Conservation (phyloP, 2,113 vertebrate genomes). For the Ptychochromis oligacanthus region DNA sequence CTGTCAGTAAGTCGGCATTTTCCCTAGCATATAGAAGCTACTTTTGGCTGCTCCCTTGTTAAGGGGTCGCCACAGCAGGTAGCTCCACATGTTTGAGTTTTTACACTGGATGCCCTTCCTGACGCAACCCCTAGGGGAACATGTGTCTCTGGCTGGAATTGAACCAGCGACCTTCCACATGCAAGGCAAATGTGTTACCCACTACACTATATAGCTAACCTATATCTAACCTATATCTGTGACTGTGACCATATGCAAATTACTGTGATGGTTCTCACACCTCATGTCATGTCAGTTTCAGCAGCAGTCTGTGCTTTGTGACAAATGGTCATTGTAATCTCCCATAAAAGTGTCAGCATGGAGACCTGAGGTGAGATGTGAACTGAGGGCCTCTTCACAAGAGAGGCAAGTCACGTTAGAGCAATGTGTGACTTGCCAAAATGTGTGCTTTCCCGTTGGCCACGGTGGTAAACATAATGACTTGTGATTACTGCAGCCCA, state of each 20-base stretch:
- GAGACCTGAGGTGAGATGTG: conserved; percentile 42
- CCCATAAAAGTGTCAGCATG: conserved; percentile 48
- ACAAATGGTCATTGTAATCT: conserved; percentile 74
- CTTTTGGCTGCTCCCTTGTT: too few relatives aligned
- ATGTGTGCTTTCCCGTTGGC: conserved; percentile 51
- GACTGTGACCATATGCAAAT: conserved; percentile 50
- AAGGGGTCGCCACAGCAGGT: too few relatives aligned
- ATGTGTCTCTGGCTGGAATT: too few relatives aligned
- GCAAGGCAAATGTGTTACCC: too few relatives aligned
- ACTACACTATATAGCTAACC: too few relatives aligned
- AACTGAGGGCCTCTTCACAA: conserved; percentile 54
- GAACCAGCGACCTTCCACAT: too few relatives aligned
- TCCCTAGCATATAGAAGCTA: not conserved
- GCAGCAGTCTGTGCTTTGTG: conserved; percentile 57
- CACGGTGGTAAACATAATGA: conserved; percentile 59
- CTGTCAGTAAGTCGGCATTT: not conserved
- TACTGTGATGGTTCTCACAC: conserved; percentile 38
- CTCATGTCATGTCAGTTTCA: conserved; percentile 50
- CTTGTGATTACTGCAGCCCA: conserved; percentile 51
- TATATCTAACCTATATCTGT: conserved; percentile 1
- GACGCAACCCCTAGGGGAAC: too few relatives aligned
- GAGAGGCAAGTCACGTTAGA: conserved; percentile 44
- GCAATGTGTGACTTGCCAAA: conserved; percentile 47
- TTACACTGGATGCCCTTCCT: too few relatives aligned
- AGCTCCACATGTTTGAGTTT: too few relatives aligned